Evolutionary conservation across 2,113 vertebrate species (phyloP), one percentile per base, ranked within the genome.

Genomic region (Nymphicus hollandicus): DNA sequence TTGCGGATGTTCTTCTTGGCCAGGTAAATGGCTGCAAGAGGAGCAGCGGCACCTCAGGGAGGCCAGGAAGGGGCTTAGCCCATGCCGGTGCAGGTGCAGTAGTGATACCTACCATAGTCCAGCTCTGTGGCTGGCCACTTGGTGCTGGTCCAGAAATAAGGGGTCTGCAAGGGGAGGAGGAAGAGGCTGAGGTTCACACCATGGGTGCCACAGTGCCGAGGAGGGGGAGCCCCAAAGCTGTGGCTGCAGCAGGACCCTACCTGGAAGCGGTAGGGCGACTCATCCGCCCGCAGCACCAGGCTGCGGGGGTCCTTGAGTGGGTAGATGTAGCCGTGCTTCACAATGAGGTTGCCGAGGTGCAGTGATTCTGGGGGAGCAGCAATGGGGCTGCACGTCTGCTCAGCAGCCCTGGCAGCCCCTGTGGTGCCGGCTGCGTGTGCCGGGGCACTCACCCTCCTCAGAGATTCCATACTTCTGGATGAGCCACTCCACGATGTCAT

Each of bases 1-100:
- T 98, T 99, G 68, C 98, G 97, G 81, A 99, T 99, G 93, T 99
- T 99, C 98, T 99, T 99, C 98, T 99, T 99, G 50, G 99, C 98
- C 97, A 99, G 89, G 97, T 99, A 99, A 92, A 99, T 99, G 63
- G 99, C 99, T 99, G 96, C 47, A 70, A 81, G 44, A 65, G 37
- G 47, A 41, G 37, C 4, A 6, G 53, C 3, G 13, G 69, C 77
- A 28, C 18, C 64, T 93, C 47, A 86, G 73, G 0, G 9, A 17
- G 35, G 11, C 41, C 2, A 4, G 24, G 27, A 9, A 29, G 52
- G 24, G 35, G 17, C 17, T 11, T 74, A 41, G 60, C 74, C 81
- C 2, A 1, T 1, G 24, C 3, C 0, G 9, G 33, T 23, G 63
- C 44, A 3, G 0, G 50, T 0, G 7, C 33, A 37, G 6, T 3